These are phyloP conservation scores for Acronicta psi DNA, from an alignment of 2,888 invertebrate genomes.

Conservation along the genomic window DNA sequence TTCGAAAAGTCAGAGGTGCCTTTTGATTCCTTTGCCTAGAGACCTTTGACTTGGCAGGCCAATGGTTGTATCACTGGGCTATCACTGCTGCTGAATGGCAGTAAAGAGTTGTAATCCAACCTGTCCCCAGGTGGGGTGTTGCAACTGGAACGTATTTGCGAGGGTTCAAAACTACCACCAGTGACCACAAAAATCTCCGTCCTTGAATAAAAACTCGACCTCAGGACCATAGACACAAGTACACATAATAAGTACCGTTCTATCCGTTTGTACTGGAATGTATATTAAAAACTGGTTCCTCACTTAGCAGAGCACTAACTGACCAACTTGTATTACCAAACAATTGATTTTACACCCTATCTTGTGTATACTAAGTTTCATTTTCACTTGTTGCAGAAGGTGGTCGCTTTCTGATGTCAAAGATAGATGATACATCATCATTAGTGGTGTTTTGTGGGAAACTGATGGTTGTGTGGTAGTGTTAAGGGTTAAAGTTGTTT, in stretches of 20 bases:
- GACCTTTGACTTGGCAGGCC: too few species aligned
- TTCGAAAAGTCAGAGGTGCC: too few species aligned
- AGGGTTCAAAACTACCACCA: not conserved
- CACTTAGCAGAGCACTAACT: slow-evolving; percentile 71
- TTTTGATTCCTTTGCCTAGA: too few species aligned
- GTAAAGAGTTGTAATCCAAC: too few species aligned
- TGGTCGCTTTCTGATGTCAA: slow-evolving; percentile 42
- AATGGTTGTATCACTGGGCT: too few species aligned
- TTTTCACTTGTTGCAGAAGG: not conserved
- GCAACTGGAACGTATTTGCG: too few species aligned
- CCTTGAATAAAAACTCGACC: slow-evolving; percentile 50
- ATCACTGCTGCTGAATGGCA: too few species aligned
- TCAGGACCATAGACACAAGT: slow-evolving; percentile 40
- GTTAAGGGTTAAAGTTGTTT: slow-evolving; percentile 28
- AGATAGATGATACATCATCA: slow-evolving; percentile 52
- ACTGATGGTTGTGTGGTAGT: slow-evolving; percentile 1
- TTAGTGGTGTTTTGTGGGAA: slow-evolving; percentile 38
- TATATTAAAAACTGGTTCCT: slow-evolving; percentile 74
- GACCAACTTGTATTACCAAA: slow-evolving; percentile 52
- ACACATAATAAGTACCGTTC: slow-evolving; percentile 64
- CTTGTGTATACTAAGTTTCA: not conserved
- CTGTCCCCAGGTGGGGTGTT: too few species aligned
- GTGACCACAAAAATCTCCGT: slow-evolving; percentile 11
- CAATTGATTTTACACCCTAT: slow-evolving; percentile 36
- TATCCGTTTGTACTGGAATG: slow-evolving; percentile 68